Conservation (phyloP, 2,888 invertebrate genomes). For the Tipula vernalis region DNA sequence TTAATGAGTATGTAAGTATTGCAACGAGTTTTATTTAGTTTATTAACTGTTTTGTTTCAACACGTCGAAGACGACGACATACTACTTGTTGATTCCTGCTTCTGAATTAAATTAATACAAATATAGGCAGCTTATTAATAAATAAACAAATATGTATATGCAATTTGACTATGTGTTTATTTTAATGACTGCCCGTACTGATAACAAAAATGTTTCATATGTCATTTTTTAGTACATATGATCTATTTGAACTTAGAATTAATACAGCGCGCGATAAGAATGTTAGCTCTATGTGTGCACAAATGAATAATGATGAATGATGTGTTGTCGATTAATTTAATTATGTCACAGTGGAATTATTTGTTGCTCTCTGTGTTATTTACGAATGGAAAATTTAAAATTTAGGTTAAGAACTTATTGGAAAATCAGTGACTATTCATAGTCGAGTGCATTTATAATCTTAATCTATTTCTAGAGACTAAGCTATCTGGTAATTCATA, state of each 20-base stretch:
- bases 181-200: not conserved
- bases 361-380: not conserved
- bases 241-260: not conserved
- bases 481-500: too few species aligned
- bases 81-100: not conserved
- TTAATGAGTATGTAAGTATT: not conserved
- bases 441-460: not conserved
- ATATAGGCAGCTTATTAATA: not conserved
- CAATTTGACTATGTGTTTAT: not conserved
- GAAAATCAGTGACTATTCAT: not conserved
- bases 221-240: not conserved
- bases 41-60: not conserved
- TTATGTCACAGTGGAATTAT: not conserved
- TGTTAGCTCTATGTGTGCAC: not conserved
- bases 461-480: too few species aligned
- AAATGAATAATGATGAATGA: not conserved
- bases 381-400: not conserved
- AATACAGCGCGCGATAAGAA: not conserved
- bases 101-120: not conserved
- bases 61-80: not conserved
- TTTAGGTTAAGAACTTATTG: not conserved
- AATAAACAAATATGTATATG: not conserved
- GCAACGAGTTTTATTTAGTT: not conserved
- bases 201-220: not conserved
- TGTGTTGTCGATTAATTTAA: not conserved